A percentile compares a stretch with the other conserved stretches of the same genome.
phyloP scores from a whole-genome alignment of 2,797 vertebrate genomes.

The Micrastur ruficollis region DNA sequence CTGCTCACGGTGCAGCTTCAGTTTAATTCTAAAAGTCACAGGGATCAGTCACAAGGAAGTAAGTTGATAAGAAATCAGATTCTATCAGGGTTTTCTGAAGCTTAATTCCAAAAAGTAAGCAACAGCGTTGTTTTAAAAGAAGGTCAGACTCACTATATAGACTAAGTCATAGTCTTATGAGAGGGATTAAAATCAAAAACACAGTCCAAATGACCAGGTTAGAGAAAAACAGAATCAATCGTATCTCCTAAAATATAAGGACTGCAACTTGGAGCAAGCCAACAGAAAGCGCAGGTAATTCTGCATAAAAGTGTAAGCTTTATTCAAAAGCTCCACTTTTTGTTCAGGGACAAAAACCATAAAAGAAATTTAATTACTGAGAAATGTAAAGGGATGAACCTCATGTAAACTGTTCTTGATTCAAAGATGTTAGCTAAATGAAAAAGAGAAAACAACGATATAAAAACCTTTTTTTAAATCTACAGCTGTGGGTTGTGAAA shows the following conservation, averaged over 20 bases:
- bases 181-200: not conserved
- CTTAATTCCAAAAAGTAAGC: not conserved
- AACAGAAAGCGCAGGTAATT: not conserved
- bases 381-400: not conserved
- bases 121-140: not conserved
- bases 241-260: not conserved
- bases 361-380: not conserved
- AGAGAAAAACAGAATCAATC: not conserved
- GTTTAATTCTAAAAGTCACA: not conserved
- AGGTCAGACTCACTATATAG: not conserved
- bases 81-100: not conserved
- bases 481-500: slow-evolving; percentile 36
- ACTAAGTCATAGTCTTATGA: not conserved
- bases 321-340: not conserved
- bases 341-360: not conserved
- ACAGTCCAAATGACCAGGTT: not conserved
- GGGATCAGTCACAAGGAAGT: not conserved
- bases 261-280: not conserved
- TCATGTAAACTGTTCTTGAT: not conserved
- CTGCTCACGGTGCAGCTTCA: not conserved
- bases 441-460: not conserved
- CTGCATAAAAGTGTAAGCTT: not conserved
- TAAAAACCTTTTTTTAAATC: not conserved
- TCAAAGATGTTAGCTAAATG: not conserved
- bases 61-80: not conserved